A percentile compares a stretch with the other conserved stretches of the same genome.
Evolutionary conservation across 2,113 vertebrate species (phyloP).

Genomic region (Apteryx owenii): DNA sequence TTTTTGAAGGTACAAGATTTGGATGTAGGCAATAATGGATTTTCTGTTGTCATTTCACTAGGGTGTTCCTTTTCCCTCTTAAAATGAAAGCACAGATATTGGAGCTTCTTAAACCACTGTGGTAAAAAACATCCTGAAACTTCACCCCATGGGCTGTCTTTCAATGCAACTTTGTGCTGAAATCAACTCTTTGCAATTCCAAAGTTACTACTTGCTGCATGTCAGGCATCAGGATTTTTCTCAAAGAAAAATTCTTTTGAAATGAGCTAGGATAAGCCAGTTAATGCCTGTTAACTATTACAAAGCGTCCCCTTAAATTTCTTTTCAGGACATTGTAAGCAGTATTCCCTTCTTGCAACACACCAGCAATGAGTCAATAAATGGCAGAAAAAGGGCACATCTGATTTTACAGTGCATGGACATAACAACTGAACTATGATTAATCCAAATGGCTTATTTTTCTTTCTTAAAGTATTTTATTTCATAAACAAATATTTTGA

Average conservation of each 20-base stretch:
- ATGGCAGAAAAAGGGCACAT: neutral
- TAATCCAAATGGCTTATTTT: neutral
- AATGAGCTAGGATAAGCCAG: neutral
- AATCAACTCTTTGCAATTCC: neutral
- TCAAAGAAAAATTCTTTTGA: neutral
- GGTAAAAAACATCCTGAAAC: neutral
- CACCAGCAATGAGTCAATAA: neutral
- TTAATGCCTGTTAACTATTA: neutral
- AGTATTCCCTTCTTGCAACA: neutral
- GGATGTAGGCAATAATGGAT: neutral
- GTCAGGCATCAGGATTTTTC: neutral
- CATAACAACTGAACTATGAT: neutral
- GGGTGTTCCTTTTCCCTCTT: neutral
- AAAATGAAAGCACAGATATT: neutral
- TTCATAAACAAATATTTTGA: neutral
- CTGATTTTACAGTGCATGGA: neutral
- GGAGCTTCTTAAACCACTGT: neutral
- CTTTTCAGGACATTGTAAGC: fast-evolving
- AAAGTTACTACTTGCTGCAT: neutral
- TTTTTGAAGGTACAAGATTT: neutral
- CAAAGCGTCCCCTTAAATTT: neutral
- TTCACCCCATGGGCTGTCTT: neutral
- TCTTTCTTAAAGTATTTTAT: neutral
- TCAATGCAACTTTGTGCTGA: neutral
- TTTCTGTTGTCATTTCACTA: neutral